phyloP scores from a whole-genome alignment of 2,113 vertebrate species.

The Pipa parva region DNA sequence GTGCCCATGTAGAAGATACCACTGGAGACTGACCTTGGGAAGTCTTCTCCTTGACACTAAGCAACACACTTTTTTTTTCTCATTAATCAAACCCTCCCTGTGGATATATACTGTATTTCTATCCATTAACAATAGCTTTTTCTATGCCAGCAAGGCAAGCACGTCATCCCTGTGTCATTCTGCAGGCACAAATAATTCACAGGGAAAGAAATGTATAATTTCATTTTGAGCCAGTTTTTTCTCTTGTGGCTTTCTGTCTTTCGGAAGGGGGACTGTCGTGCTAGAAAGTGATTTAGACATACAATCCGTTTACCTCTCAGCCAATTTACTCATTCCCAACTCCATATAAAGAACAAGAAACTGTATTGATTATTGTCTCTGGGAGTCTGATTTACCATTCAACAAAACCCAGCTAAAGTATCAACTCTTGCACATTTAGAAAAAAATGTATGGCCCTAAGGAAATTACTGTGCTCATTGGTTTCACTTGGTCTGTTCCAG shows the following conservation, averaged over 20 bases:
- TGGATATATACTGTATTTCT: slow-evolving; percentile 21
- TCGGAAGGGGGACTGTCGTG: slow-evolving; percentile 12
- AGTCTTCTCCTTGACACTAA: slow-evolving; percentile 17
- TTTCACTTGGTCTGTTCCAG: background rate
- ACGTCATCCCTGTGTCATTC: slow-evolving; percentile 16
- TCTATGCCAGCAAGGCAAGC: slow-evolving; percentile 17
- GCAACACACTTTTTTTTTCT: background rate
- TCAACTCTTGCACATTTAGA: background rate
- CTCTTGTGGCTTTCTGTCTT: background rate
- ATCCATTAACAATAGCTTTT: slow-evolving; percentile 10
- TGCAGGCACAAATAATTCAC: slow-evolving; percentile 32
- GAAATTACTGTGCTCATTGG: background rate
- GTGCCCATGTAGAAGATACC: background rate
- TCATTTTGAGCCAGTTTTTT: slow-evolving; percentile 22
- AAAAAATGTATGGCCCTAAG: background rate
- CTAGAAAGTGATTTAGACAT: slow-evolving; percentile 33
- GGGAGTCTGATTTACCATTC: slow-evolving; percentile 1
- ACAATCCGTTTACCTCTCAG: slow-evolving; percentile 20
- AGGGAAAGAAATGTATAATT: slow-evolving; percentile 13
- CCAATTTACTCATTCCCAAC: slow-evolving; percentile 19
- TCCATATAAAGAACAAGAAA: slow-evolving; percentile 9
- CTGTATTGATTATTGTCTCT: slow-evolving; percentile 22
- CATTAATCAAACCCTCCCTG: slow-evolving; percentile 12
- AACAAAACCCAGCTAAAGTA: background rate
- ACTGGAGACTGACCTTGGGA: slow-evolving; percentile 1